Evolutionary conservation across 2,888 invertebrate genomes (phyloP).

Genomic region (Cephus runcator): DNA sequence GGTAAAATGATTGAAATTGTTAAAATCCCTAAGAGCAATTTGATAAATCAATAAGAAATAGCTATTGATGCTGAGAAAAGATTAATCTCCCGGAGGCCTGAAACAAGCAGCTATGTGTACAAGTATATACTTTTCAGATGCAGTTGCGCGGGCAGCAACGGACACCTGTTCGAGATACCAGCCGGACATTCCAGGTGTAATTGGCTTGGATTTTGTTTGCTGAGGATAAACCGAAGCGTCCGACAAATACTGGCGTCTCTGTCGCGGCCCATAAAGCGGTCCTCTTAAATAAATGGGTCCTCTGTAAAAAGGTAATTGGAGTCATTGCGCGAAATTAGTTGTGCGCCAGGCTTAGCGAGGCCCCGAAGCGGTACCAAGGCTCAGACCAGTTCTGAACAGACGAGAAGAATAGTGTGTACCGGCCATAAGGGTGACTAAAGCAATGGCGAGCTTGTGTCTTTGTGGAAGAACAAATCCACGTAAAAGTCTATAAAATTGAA

Average conservation of each 20-base stretch:
- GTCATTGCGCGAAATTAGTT: slow-evolving; percentile 49
- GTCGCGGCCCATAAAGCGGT: slow-evolving; percentile 9
- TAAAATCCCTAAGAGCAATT: neutral
- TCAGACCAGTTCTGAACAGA: neutral
- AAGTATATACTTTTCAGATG: neutral
- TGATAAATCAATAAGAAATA: neutral
- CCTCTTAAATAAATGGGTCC: slow-evolving; percentile 40
- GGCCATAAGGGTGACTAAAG: neutral
- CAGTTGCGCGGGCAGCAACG: neutral
- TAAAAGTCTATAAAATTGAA: neutral
- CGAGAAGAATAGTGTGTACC: neutral
- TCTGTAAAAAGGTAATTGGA: slow-evolving; percentile 54
- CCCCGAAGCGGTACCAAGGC: neutral
- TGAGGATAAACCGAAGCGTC: slow-evolving; percentile 46
- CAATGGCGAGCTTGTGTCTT: neutral
- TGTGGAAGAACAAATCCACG: neutral
- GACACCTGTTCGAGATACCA: slow-evolving; percentile 18
- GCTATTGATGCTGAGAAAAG: neutral
- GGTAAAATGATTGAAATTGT: neutral
- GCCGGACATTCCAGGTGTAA: slow-evolving; percentile 50
- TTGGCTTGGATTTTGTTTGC: slow-evolving; percentile 56
- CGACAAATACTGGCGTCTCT: slow-evolving; percentile 35
- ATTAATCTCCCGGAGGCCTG: neutral
- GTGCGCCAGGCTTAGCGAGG: slow-evolving; percentile 16
- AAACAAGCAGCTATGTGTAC: neutral